Evolutionary conservation across 2,888 invertebrate species (phyloP).

Genomic region (Drosophila quinaria): DNA sequence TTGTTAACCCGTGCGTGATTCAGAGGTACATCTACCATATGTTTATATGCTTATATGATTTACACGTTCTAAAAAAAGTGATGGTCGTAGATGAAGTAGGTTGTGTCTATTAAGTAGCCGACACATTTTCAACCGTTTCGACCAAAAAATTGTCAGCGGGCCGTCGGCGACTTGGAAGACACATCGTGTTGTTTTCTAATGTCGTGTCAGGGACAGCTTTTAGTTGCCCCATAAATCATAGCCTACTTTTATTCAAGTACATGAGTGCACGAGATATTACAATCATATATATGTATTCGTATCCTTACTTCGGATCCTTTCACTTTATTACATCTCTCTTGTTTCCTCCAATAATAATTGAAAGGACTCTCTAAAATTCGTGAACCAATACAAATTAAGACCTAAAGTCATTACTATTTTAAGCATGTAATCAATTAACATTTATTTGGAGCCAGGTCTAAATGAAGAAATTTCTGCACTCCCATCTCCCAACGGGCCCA

Average conservation of each 20-base stretch:
- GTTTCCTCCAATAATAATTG: background rate
- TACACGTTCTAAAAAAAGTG: conserved; percentile 27
- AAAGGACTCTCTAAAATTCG: background rate
- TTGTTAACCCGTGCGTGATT: conserved; percentile 64
- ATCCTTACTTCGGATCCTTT: background rate
- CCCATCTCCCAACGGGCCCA: background rate
- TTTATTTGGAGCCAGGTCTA: conserved; percentile 24
- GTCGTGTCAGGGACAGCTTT: conserved; percentile 44
- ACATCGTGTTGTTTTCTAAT: conserved; percentile 48
- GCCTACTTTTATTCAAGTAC: conserved; percentile 19
- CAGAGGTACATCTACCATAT: conserved; percentile 50
- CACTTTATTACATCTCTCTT: background rate
- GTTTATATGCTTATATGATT: conserved; percentile 48
- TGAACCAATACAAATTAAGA: conserved; percentile 17
- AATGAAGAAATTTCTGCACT: conserved; percentile 54
- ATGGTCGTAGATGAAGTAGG: too few relatives aligned
- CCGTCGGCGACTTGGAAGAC: conserved; percentile 33
- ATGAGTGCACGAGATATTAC: background rate
- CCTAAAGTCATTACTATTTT: conserved; percentile 45
- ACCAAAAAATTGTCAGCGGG: conserved; percentile 60
- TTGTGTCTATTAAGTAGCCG: conserved; percentile 50
- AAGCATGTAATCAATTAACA: conserved; percentile 62
- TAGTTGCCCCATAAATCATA: conserved; percentile 33
- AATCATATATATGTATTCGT: background rate
- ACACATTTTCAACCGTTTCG: conserved; percentile 44